Conservation (phyloP, 2,888 invertebrate genomes). For the Gerris lacustris region DNA sequence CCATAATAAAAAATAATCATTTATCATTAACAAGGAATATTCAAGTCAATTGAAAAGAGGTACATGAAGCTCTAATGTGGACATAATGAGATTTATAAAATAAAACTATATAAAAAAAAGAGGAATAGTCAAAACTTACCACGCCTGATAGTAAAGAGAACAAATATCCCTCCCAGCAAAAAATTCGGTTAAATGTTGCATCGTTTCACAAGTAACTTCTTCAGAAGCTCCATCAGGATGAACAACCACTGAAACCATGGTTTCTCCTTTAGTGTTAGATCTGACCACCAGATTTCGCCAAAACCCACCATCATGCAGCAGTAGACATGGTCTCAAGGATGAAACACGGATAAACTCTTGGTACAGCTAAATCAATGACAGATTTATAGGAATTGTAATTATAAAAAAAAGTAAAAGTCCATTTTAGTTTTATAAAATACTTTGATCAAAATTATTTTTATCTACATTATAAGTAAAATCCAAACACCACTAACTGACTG, state of each 20-base stretch:
- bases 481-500: too few relatives aligned
- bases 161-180: conserved; percentile 44
- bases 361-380: conserved; percentile 35
- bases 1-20: too few relatives aligned
- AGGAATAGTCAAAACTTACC: conserved; percentile 33
- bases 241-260: conserved; percentile 66
- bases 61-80: too few relatives aligned
- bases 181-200: conserved; percentile 49
- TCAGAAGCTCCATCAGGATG: conserved; percentile 42
- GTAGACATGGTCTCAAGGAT: conserved; percentile 59
- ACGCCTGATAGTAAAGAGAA: conserved; percentile 56
- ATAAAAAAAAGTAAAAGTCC: too few relatives aligned
- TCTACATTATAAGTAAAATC: too few relatives aligned
- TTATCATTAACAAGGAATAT: too few relatives aligned
- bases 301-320: conserved; percentile 50
- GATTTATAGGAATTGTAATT: not conserved
- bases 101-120: too few relatives aligned
- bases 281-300: conserved; percentile 43
- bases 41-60: too few relatives aligned
- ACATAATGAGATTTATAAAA: not conserved
- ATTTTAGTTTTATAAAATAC: too few relatives aligned
- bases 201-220: conserved; percentile 50
- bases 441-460: too few relatives aligned
- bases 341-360: conserved; percentile 62
- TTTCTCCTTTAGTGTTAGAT: conserved; percentile 48